phyloP scores from a whole-genome alignment of 2,888 invertebrate genomes.

The Pollenia amentaria region DNA sequence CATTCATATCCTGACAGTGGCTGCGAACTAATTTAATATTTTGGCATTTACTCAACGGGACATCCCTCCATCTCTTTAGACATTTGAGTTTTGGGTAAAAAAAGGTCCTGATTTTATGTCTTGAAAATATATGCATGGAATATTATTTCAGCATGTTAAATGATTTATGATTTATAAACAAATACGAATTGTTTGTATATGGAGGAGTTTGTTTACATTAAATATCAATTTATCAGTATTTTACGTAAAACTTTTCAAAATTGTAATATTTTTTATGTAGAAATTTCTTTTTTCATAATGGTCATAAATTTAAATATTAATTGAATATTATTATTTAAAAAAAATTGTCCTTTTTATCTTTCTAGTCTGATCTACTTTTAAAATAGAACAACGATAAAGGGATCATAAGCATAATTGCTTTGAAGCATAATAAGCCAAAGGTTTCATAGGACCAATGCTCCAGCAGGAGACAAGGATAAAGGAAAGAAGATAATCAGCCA shows the following conservation, averaged over 20 bases:
- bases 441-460: no score
- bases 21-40: constrained; percentile 69
- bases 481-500: no score
- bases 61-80: constrained; percentile 32
- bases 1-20: constrained; percentile 71
- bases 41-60: constrained; percentile 70
- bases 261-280: background rate
- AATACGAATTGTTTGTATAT: constrained; percentile 46
- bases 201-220: constrained; percentile 77
- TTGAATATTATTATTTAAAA: background rate
- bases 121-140: constrained; percentile 26
- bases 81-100: no score
- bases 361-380: no score
- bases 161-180: constrained; percentile 79
- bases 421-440: no score
- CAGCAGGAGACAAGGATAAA: no score
- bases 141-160: constrained; percentile 76
- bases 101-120: background rate
- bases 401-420: no score
- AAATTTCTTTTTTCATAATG: background rate
- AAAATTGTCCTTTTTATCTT: no score
- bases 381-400: no score
- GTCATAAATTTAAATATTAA: constrained; percentile 17
- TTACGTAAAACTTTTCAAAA: background rate
- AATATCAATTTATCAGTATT: constrained; percentile 72